Percentiles rank a stretch among this genome's conserved stretches.
Conservation (phyloP, 2,797 vertebrate genomes). For the Tenualosa thibaudeaui region DNA sequence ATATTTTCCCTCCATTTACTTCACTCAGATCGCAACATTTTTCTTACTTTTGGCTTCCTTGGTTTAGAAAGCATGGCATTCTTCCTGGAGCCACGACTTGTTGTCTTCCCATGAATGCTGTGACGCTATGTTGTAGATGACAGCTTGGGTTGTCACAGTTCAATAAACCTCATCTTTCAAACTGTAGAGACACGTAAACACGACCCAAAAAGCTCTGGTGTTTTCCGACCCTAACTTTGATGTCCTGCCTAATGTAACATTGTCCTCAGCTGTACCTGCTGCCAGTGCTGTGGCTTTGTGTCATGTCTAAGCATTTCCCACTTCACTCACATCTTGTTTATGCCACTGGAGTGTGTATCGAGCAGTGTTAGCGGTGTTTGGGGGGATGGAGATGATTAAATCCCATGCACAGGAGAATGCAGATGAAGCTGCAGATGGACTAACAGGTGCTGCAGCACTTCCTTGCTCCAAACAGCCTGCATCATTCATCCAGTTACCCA, state of each 20-base stretch:
- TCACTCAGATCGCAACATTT: background rate
- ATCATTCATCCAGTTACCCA: background rate
- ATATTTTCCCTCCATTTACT: background rate
- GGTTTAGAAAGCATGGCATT: background rate
- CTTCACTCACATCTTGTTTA: background rate
- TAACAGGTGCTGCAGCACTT: background rate
- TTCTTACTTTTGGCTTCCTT: background rate
- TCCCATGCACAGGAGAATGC: background rate
- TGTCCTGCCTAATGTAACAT: background rate
- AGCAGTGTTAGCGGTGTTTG: background rate
- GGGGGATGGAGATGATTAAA: background rate
- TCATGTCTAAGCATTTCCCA: background rate
- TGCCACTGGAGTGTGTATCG: background rate
- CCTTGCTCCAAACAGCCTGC: background rate
- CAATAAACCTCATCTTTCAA: background rate
- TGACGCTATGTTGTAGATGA: background rate
- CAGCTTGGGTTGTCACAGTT: background rate
- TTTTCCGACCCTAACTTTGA: background rate
- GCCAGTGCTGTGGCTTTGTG: background rate
- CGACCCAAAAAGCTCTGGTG: background rate
- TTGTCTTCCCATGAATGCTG: background rate
- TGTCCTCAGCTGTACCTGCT: background rate
- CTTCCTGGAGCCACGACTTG: background rate
- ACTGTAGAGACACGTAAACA: background rate
- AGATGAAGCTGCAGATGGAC: background rate